These are phyloP conservation scores for Spinus olivaceus DNA, from an alignment of 2,797 vertebrate species.

Conservation along the genomic window DNA sequence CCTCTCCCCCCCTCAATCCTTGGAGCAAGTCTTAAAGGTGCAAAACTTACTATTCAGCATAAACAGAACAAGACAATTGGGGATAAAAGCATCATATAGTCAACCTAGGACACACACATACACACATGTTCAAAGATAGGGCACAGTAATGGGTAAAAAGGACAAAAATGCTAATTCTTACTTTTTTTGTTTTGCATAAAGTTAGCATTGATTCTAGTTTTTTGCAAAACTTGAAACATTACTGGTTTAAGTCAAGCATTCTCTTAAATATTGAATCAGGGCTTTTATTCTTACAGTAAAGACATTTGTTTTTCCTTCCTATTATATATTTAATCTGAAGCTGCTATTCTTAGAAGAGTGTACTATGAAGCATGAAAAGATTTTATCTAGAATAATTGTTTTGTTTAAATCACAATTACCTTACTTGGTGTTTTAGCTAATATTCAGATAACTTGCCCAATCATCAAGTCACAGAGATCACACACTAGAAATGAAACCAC, in stretches of 20 bases:
- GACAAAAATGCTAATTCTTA: not conserved
- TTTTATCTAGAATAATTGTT: not conserved
- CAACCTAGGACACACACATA: not conserved
- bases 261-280: not conserved
- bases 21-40: no score
- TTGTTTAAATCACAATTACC: not conserved
- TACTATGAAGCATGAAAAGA: not conserved
- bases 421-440: not conserved
- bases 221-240: not conserved
- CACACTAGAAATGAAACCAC: not conserved
- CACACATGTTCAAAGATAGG: rapidly evolving
- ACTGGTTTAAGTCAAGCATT: not conserved
- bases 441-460: not conserved
- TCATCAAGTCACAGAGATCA: not conserved
- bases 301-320: not conserved
- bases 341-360: not conserved
- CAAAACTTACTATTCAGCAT: no score
- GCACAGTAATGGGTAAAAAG: not conserved
- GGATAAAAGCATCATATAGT: no score
- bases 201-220: not conserved
- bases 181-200: not conserved
- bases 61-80: no score
- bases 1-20: no score
- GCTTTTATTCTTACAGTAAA: not conserved
- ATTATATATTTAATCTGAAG: not conserved